phyloP scores from a whole-genome alignment of 53 echinoderm and acorn worm genomes.

The Stichopus horrens region DNA sequence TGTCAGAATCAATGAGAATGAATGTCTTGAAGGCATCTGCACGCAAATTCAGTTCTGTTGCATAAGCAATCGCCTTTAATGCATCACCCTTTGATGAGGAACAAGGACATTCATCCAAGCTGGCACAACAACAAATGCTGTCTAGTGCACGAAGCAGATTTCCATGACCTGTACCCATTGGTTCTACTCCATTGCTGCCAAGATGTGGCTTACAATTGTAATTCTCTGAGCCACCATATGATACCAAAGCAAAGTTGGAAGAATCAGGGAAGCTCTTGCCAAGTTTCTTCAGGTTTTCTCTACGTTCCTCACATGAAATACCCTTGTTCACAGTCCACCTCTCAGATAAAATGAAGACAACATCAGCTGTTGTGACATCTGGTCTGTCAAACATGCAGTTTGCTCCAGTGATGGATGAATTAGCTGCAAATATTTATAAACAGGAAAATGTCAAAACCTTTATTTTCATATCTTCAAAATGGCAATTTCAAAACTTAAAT shows the following conservation, averaged over 20 bases:
- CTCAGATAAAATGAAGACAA: constrained; percentile 86
- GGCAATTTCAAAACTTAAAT: too few species aligned
- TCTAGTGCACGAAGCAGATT: constrained; percentile 54
- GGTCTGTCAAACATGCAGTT: background rate
- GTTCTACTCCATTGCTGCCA: constrained; percentile 67
- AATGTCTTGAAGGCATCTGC: constrained; percentile 69
- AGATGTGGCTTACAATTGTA: constrained; percentile 60
- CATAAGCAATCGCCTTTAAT: constrained; percentile 71
- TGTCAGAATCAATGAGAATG: constrained; percentile 67
- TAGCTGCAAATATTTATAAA: background rate
- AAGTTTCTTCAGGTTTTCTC: constrained; percentile 15
- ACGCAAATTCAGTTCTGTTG: constrained; percentile 65
- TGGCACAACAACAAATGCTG: constrained; percentile 57
- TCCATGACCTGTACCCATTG: constrained; percentile 2
- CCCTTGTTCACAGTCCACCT: constrained; percentile 50
- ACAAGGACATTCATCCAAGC: constrained; percentile 8
- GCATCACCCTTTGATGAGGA: constrained; percentile 69
- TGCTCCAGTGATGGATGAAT: background rate
- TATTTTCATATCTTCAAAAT: background rate
- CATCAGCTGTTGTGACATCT: constrained; percentile 52
- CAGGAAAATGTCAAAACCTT: too few species aligned
- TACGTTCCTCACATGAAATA: constrained; percentile 1
- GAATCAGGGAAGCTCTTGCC: constrained; percentile 36
- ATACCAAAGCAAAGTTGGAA: constrained; percentile 69
- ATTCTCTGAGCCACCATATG: constrained; percentile 65